Evolutionary conservation across 1,140 invertebrate genomes (phyloP).

Genomic region (Argopecten irradians): DNA sequence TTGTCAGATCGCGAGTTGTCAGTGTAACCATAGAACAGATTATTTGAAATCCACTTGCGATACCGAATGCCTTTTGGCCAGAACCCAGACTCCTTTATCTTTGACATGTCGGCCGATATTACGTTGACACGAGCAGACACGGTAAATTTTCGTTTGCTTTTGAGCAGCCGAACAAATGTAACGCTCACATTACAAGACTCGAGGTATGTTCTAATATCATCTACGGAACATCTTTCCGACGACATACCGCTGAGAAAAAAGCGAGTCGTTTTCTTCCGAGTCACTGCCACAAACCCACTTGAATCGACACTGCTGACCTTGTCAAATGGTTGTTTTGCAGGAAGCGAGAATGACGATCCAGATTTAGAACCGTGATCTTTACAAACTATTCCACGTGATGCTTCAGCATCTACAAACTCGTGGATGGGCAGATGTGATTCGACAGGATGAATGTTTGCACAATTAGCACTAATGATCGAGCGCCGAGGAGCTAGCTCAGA

Average conservation of each 20-base stretch:
- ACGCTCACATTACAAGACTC: neutral
- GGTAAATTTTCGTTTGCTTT: neutral
- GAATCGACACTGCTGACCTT: too few relatives aligned
- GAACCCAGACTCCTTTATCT: neutral
- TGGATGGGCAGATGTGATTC: too few relatives aligned
- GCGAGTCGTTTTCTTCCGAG: neutral
- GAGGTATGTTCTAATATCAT: neutral
- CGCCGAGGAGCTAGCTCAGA: too few relatives aligned
- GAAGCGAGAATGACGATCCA: too few relatives aligned
- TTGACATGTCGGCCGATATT: neutral
- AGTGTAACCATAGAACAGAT: neutral
- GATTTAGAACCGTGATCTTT: too few relatives aligned
- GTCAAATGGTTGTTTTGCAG: too few relatives aligned
- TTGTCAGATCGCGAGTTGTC: neutral
- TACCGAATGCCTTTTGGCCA: neutral
- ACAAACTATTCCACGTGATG: too few relatives aligned
- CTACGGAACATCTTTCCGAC: neutral
- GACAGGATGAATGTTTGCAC: too few relatives aligned
- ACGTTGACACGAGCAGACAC: neutral
- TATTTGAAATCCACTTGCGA: neutral
- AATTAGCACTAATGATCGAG: too few relatives aligned
- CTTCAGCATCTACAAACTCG: too few relatives aligned
- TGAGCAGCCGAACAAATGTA: neutral
- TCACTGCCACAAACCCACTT: neutral
- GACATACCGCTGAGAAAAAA: neutral